Base-by-base conservation (phyloP, 2,888 invertebrate genomes). In the Cerceris ruficornis region DNA sequence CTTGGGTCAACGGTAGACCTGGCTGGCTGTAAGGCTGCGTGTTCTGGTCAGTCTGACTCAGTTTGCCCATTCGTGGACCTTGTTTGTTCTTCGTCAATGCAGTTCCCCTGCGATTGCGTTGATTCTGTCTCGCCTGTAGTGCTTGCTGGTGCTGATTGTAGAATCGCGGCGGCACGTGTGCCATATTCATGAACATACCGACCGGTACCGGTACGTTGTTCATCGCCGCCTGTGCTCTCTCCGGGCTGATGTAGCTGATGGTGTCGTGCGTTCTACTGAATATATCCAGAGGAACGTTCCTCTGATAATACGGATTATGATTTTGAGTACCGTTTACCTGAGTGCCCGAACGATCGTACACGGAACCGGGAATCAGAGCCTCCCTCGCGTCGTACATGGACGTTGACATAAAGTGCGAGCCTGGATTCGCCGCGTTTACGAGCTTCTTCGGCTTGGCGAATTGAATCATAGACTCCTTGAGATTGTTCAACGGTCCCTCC, bases 391-490 rank as follows among this genome's bases (percentile, higher is more conserved):
- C 98, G 92, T 98, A 99, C 96, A 98, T 98, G 42, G 98, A 97
- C 41, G 97, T 98, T 69, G 97, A 97, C 99, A 99, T 99, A 92
- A 99, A 99, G 90, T 99, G 98, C 0, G 98, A 97, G 0, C 98
- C 98, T 0, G 99, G 99, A 93, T 99, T 99, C 72, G 97, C 95
- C 0, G 97, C 95, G 92, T 99, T 99, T 17, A 98, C 96, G 83
- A 99, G 94, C 92, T 98, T 98, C 92, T 98, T 98, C 1, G 99
- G 99, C 92, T 99, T 99, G 43, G 98, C 97, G 92, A 99, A 98
- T 92, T 98, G 98, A 75, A 99, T 98, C 90, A 98, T 95, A 0
- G 98, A 98, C 92, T 99, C 98, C 90, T 99, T 99, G 69, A 99
- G 93, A 92, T 99, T 99, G 86, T 98, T 98, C 49, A 99, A 93